Percentiles rank a stretch among this genome's conserved stretches.
Conservation (phyloP, 2,888 invertebrate genomes). For the Lapara coniferarum region DNA sequence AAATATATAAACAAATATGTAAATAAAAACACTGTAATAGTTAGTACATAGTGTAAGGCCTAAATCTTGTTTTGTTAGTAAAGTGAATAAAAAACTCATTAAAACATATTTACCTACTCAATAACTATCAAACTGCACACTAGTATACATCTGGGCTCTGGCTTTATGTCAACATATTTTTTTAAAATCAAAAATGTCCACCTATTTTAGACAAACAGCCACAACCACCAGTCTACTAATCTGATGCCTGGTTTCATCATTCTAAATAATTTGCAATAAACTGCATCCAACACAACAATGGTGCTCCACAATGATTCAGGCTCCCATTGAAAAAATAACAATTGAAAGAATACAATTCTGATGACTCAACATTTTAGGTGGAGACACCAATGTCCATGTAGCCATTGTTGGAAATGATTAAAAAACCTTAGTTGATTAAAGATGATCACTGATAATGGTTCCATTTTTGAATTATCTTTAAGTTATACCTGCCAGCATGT, state of each 20-base stretch:
- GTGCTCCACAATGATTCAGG: slow-evolving; percentile 48
- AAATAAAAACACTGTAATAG: background rate
- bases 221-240: slow-evolving; percentile 23
- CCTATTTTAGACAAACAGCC: background rate
- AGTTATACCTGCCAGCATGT: background rate
- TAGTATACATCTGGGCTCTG: background rate
- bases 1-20: background rate
- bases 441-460: slow-evolving; percentile 13
- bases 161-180: background rate
- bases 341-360: slow-evolving; percentile 47
- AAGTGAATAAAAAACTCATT: background rate
- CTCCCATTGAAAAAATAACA: slow-evolving; percentile 49
- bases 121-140: background rate
- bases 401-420: slow-evolving; percentile 45
- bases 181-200: background rate
- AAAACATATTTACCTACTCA: slow-evolving; percentile 9
- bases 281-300: slow-evolving; percentile 54
- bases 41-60: background rate
- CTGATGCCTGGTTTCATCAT: slow-evolving; percentile 35
- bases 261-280: slow-evolving; percentile 47
- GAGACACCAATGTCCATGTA: slow-evolving; percentile 51
- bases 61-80: background rate
- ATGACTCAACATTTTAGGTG: slow-evolving; percentile 59
- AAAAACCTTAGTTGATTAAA: slow-evolving; percentile 21
- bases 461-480: background rate